Evolutionary conservation across 2,888 invertebrate species (phyloP).

Genomic region (Sphecodes monilicornis): DNA sequence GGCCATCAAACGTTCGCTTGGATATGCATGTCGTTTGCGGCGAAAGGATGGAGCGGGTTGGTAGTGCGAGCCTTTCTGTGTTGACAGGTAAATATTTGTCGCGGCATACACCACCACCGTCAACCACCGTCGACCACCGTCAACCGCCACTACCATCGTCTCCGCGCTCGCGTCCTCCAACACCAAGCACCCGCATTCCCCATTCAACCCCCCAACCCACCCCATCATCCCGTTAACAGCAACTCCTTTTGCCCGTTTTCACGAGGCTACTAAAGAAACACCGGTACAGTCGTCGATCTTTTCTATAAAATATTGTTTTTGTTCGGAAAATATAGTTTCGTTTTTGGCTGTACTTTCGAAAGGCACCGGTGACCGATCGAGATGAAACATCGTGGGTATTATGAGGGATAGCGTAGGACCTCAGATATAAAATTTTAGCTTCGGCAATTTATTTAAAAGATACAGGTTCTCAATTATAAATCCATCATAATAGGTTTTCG

Average conservation of each 20-base stretch:
- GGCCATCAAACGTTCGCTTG: conserved; percentile 74
- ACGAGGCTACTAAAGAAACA: conserved; percentile 13
- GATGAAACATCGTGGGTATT: too few relatives aligned
- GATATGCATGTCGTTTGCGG: conserved; percentile 77
- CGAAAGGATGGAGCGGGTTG: conserved; percentile 68
- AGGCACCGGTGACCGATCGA: too few relatives aligned
- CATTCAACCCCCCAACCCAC: not conserved
- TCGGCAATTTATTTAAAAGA: too few relatives aligned
- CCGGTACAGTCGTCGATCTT: not conserved
- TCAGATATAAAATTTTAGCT: too few relatives aligned
- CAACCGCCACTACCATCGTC: conserved; percentile 64
- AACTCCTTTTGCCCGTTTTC: conserved; percentile 26
- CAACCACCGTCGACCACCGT: conserved; percentile 71
- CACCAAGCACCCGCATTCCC: conserved; percentile 16
- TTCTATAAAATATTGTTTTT: too few relatives aligned
- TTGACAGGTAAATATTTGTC: conserved; percentile 84
- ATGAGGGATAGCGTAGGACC: too few relatives aligned
- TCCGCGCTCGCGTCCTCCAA: conserved; percentile 48
- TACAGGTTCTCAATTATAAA: too few relatives aligned
- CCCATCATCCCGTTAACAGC: conserved; percentile 7
- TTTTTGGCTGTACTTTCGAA: too few relatives aligned
- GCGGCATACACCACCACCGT: conserved; percentile 79
- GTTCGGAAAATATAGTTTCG: too few relatives aligned
- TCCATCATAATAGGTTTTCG: too few relatives aligned
- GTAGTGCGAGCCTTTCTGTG: conserved; percentile 77